These are phyloP conservation scores for Drosophila austrosaltans DNA, from an alignment of 2,888 invertebrate species.

Conservation along the genomic window DNA sequence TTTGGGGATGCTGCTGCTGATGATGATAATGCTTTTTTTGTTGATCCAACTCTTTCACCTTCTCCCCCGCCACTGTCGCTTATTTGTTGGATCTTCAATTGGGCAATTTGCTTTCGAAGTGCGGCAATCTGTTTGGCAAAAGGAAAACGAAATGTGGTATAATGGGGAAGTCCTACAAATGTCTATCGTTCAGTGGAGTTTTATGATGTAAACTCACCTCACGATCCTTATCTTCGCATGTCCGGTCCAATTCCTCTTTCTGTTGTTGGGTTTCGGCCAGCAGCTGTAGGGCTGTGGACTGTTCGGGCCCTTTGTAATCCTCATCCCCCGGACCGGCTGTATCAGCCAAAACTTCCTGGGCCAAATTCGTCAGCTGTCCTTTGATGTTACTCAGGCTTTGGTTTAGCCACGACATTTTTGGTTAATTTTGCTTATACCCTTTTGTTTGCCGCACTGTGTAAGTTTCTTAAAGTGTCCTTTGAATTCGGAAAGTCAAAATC, in stretches of 20 bases:
- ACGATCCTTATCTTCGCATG: slow-evolving; percentile 86
- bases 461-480: slow-evolving; percentile 7
- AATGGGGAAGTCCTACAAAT: slow-evolving; percentile 24
- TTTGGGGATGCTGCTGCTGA: neutral
- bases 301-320: slow-evolving; percentile 61
- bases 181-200: neutral
- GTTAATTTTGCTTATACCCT: neutral
- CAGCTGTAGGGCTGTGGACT: slow-evolving; percentile 66
- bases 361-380: slow-evolving; percentile 94
- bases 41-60: slow-evolving; percentile 20
- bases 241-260: slow-evolving; percentile 85
- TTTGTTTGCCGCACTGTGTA: slow-evolving; percentile 27
- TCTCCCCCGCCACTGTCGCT: slow-evolving; percentile 62
- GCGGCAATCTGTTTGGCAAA: slow-evolving; percentile 79
- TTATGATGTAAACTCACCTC: slow-evolving; percentile 84
- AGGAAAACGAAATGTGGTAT: neutral
- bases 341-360: slow-evolving; percentile 94
- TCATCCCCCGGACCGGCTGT: slow-evolving; percentile 84
- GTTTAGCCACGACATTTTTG: slow-evolving; percentile 88
- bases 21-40: slow-evolving; percentile 21
- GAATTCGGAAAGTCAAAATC: neutral
- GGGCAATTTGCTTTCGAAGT: slow-evolving; percentile 82
- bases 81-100: slow-evolving; percentile 76
- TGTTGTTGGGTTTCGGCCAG: slow-evolving; percentile 79
- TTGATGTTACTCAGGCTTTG: slow-evolving; percentile 86